Base-by-base conservation (phyloP, 2,113 vertebrate genomes). In the Sinocyclocheilus anophthalmus region DNA sequence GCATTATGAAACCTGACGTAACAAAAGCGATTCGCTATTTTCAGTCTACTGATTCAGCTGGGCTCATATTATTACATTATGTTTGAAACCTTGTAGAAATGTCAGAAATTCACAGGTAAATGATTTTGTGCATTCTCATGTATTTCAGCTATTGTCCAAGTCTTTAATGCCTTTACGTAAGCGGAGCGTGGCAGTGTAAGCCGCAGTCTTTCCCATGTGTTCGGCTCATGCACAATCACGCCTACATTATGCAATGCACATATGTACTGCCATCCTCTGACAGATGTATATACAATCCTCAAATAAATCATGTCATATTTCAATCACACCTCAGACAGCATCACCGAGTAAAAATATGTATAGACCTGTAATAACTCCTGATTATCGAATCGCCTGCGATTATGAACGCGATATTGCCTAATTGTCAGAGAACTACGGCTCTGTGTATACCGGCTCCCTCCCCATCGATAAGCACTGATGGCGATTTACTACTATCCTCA, bases 111-210 rank as follows among this genome's bases (percentile, higher is more conserved):
- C 30, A 22, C 65, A 48, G 5, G 24, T 81, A 61, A 48, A 86
- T 0, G 11, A 39, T 50, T 67, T 42, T 57, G 75, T 39, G 76
- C 4, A 50, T 83, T 72, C 53, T 76, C 14, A 30, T 87, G 77
- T 26, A 26, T 81, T 85, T 45, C 6, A 82, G 82, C 75, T 84
- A 73, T 67, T 65, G 33, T 88, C 88, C 86, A 61, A 72, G 22
- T 78, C 3, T 22, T 55, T 92, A 92, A 93, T 93, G 87, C 91
- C 83, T 93, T 94, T 92, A 94, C 86, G 83, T 93, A 92, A 94
- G 90, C 84, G 26, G 81, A 85, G 85, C 63, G 87, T 87, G 88
- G 87, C 84, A 50, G 39, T 33, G 48, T 76, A 76, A 72, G 63
- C 90, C 78, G 53, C 79, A 55, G 85, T 83, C 87, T 90, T 83